These are phyloP conservation scores for Natrix natrix DNA, from an alignment of 2,797 vertebrate species.

Conservation along the genomic window DNA sequence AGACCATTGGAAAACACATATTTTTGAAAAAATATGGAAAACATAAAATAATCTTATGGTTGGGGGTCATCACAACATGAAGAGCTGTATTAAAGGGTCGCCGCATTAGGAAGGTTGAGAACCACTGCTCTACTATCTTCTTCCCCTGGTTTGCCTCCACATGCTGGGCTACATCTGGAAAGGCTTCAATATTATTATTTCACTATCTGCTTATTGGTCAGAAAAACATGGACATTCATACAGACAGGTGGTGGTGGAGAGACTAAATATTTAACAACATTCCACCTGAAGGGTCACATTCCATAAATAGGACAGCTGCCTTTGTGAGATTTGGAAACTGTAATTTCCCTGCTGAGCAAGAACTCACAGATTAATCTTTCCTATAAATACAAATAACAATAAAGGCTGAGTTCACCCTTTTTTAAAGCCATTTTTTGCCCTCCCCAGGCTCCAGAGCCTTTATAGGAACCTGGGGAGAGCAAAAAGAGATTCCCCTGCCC, in stretches of 20 bases:
- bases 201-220: neutral
- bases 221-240: neutral
- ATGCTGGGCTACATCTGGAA: neutral
- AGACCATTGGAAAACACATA: no score
- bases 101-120: no score
- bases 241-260: neutral
- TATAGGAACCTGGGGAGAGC: no score
- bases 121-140: neutral
- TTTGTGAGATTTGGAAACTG: neutral
- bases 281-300: neutral
- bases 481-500: no score
- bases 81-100: no score
- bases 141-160: neutral
- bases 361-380: neutral
- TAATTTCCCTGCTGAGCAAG: neutral
- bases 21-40: no score
- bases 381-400: neutral
- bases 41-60: no score
- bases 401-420: neutral
- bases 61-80: no score
- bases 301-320: neutral
- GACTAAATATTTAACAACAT: neutral
- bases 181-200: neutral
- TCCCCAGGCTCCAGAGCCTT: no score
- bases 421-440: no score